These are phyloP conservation scores for Melanotaenia parkinsoni DNA, from an alignment of 2,797 vertebrate genomes.

Conservation along the genomic window DNA sequence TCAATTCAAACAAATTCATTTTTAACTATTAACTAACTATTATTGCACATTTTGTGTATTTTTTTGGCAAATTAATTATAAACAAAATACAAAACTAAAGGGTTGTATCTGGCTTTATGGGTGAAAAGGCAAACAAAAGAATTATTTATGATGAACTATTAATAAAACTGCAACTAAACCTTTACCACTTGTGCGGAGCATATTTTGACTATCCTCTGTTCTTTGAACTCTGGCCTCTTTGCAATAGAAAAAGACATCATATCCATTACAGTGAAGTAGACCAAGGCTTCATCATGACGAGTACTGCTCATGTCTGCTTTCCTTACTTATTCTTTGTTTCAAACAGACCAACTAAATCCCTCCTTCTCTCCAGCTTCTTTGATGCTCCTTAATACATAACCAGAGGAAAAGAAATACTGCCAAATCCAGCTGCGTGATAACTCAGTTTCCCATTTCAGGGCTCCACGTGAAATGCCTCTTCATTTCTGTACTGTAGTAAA, in stretches of 20 bases:
- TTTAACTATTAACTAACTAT: no score
- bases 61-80: no score
- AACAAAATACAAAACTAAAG: no score
- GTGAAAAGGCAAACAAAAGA: neutral
- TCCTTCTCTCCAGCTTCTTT: conserved; percentile 5
- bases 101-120: no score
- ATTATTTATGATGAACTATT: neutral
- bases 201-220: conserved; percentile 3
- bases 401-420: conserved; percentile 1
- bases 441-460: neutral
- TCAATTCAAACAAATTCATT: no score
- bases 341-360: conserved; percentile 12
- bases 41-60: no score
- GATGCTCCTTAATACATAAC: conserved; percentile 1
- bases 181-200: neutral
- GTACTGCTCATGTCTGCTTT: neutral
- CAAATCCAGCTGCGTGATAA: neutral
- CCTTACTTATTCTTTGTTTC: conserved; percentile 6
- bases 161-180: neutral
- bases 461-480: neutral
- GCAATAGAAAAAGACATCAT: conserved; percentile 12
- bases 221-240: conserved; percentile 5
- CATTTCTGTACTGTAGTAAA: neutral
- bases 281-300: conserved; percentile 3
- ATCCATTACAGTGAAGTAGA: conserved; percentile 1